These are phyloP conservation scores for Ooceraea biroi DNA, from an alignment of 1,140 invertebrate species.

Conservation along the genomic window DNA sequence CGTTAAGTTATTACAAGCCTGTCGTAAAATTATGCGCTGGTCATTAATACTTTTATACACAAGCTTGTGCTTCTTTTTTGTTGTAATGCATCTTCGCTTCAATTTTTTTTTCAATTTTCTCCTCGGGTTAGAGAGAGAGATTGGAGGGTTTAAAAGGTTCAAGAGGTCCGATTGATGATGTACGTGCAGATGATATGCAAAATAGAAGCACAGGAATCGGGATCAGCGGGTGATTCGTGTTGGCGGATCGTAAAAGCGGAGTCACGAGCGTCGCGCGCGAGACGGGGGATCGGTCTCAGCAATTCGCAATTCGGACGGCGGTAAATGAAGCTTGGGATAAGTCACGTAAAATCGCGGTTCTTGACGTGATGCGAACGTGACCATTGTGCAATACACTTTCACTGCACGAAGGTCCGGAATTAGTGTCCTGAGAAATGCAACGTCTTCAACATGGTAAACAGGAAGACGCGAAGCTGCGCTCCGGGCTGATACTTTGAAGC, in stretches of 20 bases:
- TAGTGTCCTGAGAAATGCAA: conserved; percentile 48
- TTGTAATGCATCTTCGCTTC: no score
- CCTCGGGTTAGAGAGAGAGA: neutral
- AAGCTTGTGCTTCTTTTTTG: no score
- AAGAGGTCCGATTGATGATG: neutral
- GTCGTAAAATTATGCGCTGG: no score
- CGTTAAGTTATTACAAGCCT: no score
- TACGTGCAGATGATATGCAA: neutral
- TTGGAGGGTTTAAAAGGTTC: conserved; percentile 1
- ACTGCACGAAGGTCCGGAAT: conserved; percentile 67
- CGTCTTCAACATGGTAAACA: conserved; percentile 45
- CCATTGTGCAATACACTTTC: conserved; percentile 83
- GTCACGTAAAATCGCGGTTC: conserved; percentile 72
- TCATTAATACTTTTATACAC: no score
- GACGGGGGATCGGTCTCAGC: conserved; percentile 18
- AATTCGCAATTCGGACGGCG: conserved; percentile 46
- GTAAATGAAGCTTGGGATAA: conserved; percentile 64
- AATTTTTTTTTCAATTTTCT: neutral
- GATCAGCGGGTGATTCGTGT: neutral
- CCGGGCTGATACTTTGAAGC: neutral
- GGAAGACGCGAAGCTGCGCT: conserved; percentile 26
- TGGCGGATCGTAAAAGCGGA: conserved; percentile 31
- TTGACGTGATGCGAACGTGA: conserved; percentile 74
- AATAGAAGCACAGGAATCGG: conserved; percentile 5
- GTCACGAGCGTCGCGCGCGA: neutral